Conservation (phyloP, 2,888 invertebrate species). For the Chaetogeoica ovagalla region DNA sequence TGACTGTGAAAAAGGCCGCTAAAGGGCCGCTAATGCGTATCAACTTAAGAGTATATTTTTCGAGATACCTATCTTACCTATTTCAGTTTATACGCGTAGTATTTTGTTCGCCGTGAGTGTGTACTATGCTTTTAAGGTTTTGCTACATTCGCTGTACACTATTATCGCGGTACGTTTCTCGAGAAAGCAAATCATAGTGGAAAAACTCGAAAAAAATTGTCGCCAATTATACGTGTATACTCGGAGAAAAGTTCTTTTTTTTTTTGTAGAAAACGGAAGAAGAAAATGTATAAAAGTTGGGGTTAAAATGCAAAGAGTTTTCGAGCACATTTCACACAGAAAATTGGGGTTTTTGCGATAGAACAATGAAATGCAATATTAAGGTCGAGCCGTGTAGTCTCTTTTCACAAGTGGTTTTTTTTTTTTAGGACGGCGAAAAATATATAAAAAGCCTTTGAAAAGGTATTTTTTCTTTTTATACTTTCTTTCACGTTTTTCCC, state of each 20-base stretch:
- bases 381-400: conserved; percentile 23
- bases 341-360: conserved; percentile 35
- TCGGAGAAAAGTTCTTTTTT: not conserved
- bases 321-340: conserved; percentile 18
- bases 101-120: not conserved
- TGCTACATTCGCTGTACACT: not conserved
- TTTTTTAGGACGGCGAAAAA: conserved; percentile 34
- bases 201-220: not conserved
- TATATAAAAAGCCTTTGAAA: conserved; percentile 30
- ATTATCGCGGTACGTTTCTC: not conserved
- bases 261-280: not conserved
- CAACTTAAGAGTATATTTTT: not conserved
- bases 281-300: conserved; percentile 5
- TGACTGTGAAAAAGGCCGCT: not conserved
- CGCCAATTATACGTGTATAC: not conserved
- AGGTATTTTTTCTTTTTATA: conserved; percentile 24
- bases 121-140: not conserved
- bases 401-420: conserved; percentile 37
- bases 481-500: conserved; percentile 12
- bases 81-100: not conserved
- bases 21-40: not conserved
- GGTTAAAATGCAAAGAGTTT: conserved; percentile 37
- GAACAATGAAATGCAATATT: conserved; percentile 48
- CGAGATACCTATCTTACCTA: not conserved
- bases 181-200: not conserved